phyloP scores from a whole-genome alignment of 2,113 vertebrate genomes.

The Pristiophorus japonicus region DNA sequence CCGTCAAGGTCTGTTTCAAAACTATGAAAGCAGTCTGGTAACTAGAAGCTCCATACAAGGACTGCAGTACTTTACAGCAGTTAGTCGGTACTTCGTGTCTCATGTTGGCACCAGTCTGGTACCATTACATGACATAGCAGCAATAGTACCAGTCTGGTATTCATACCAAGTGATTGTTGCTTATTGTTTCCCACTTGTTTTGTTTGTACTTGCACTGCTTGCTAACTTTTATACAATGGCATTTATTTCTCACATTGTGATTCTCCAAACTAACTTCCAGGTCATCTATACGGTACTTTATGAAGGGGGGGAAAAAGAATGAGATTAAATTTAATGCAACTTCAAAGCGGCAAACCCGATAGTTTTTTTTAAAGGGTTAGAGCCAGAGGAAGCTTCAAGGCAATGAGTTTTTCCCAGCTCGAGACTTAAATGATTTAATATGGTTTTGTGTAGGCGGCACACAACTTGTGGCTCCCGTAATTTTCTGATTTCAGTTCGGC shows the following conservation, averaged over 20 bases:
- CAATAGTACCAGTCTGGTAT: not conserved
- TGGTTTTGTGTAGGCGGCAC: not conserved
- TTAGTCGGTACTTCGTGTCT: not conserved
- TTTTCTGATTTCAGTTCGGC: not conserved
- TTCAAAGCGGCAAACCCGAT: not conserved
- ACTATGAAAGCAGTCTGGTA: not conserved
- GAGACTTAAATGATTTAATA: not conserved
- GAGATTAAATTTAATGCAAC: not conserved
- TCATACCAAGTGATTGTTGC: not conserved
- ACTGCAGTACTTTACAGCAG: not conserved
- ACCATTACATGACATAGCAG: not conserved
- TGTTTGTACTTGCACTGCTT: not conserved
- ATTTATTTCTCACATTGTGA: not conserved
- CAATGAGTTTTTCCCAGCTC: not conserved
- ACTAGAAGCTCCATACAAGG: not conserved
- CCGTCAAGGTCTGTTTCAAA: not conserved
- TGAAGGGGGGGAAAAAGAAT: not conserved
- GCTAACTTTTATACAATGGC: not conserved
- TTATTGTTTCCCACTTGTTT: not conserved
- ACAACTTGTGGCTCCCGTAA: not conserved
- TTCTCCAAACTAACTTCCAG: not conserved
- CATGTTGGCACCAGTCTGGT: not conserved
- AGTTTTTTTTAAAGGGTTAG: not conserved
- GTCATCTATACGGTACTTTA: not conserved
- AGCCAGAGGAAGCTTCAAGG: constrained; percentile 32